Evolutionary conservation across 2,113 vertebrate genomes (phyloP).

Genomic region (Pterocles orientalis): DNA sequence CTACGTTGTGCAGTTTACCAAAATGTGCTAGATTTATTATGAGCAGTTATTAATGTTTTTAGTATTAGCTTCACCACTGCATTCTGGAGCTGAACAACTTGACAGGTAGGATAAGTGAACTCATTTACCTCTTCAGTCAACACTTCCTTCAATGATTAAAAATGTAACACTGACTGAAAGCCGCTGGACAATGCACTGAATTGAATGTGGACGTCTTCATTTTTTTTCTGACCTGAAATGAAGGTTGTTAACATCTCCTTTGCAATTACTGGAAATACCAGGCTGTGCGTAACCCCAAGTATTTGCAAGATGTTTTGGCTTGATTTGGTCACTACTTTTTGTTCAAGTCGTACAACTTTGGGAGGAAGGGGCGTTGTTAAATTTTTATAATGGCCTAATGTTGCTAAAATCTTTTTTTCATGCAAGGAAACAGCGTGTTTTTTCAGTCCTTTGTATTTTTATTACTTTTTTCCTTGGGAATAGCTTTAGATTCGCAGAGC

Average conservation of each 20-base stretch:
- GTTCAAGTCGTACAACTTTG: neutral
- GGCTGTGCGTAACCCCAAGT: neutral
- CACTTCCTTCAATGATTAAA: neutral
- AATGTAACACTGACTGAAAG: neutral
- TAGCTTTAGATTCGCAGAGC: neutral
- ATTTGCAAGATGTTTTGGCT: neutral
- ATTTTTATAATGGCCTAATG: neutral
- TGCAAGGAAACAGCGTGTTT: neutral
- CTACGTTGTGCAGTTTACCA: neutral
- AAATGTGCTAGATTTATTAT: neutral
- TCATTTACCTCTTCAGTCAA: neutral
- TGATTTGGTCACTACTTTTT: neutral
- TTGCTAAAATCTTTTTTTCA: neutral
- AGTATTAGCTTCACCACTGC: neutral
- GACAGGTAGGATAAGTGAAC: neutral
- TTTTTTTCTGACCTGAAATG: neutral
- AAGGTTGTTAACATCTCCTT: neutral
- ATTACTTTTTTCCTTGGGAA: neutral
- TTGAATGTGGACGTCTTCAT: neutral
- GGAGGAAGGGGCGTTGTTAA: neutral
- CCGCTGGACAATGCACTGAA: neutral
- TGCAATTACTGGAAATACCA: neutral
- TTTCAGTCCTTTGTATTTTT: neutral
- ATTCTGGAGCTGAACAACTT: neutral
- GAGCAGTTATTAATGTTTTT: neutral